Conservation (phyloP, 2,113 vertebrate species). For the Lophotis ruficrista region DNA sequence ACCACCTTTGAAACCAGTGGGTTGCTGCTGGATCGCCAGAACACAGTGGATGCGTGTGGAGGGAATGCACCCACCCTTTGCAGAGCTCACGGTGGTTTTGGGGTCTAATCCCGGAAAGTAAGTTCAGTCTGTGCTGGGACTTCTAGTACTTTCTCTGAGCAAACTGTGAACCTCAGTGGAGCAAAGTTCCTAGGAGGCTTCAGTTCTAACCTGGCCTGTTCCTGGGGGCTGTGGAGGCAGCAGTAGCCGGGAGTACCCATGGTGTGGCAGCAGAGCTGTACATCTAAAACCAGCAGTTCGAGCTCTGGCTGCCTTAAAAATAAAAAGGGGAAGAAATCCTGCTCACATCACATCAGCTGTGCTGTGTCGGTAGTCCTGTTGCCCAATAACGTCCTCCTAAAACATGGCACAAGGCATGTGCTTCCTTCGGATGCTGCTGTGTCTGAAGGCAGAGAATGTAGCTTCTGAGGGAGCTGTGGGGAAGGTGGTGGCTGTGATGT, state of each 20-base stretch:
- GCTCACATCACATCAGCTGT: background rate
- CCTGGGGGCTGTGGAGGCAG: background rate
- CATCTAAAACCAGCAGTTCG: background rate
- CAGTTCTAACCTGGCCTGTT: background rate
- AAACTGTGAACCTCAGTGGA: background rate
- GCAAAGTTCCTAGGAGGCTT: background rate
- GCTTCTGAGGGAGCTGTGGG: background rate
- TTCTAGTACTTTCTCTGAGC: background rate
- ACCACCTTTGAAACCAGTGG: background rate
- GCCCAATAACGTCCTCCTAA: background rate
- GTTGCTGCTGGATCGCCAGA: rapidly evolving
- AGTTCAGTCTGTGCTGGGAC: background rate
- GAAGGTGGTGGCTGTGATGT: rapidly evolving
- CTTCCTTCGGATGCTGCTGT: background rate
- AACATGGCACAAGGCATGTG: rapidly evolving
- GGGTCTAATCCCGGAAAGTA: background rate
- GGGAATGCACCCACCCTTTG: background rate
- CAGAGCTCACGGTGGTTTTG: rapidly evolving
- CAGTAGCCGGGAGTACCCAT: conserved; percentile 69
- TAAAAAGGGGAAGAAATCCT: background rate
- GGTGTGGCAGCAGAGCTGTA: conserved; percentile 78
- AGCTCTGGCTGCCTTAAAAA: background rate
- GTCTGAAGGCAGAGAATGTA: rapidly evolving
- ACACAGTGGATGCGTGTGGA: rapidly evolving
- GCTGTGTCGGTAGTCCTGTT: background rate